Base-by-base conservation (phyloP, 2,888 invertebrate genomes). In the Cerceris ruficornis region DNA sequence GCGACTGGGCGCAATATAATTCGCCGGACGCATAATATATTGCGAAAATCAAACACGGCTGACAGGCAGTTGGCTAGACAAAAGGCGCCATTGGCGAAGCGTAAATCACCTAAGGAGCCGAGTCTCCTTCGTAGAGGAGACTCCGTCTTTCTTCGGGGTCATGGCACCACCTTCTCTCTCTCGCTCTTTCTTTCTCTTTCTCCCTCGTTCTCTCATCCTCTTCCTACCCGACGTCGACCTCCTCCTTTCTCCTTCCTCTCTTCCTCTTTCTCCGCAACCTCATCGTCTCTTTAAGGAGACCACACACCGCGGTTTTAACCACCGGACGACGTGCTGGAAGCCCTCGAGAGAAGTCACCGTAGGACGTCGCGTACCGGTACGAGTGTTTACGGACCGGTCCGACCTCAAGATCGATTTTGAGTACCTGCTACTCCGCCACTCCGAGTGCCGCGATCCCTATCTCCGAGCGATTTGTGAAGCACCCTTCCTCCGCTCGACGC, bases 101-200 rank as follows among this genome's bases (percentile, higher is more conserved):
- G 88, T 88, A 88, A 88, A 88, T 88, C 88, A 88, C 84, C 79
- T 86, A 82, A 79, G 76, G 79, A 83, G 80, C 43, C 67, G 58
- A 57, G 62, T 50, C 75, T 70, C 68, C 54, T 65, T 57, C 14
- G 54, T 17, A 17, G 58, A 50, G 54, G n/a, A n/a, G 46, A 39
- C 52, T 69, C 66, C n/a, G n/a, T n/a, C 42, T 71, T 62, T 69
- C 75, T 66, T 68, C 66, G 66, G 67, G 81, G 75, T 83, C 65
- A 69, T 59, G 72, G 67, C 60, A 55, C 76, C 62, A 52, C 65
- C 60, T 55, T 54, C 58, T 39, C 41, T 52, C 59, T 28, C 28
- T 50, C 43, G 14, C 39, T 42, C 15, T 46, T 42, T 50, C 28
- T 49, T 46, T 39, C 46, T 60, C 41, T 59, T 57, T 49, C n/a